Conservation (phyloP, 2,888 invertebrate species). For the Andrena bucephala region DNA sequence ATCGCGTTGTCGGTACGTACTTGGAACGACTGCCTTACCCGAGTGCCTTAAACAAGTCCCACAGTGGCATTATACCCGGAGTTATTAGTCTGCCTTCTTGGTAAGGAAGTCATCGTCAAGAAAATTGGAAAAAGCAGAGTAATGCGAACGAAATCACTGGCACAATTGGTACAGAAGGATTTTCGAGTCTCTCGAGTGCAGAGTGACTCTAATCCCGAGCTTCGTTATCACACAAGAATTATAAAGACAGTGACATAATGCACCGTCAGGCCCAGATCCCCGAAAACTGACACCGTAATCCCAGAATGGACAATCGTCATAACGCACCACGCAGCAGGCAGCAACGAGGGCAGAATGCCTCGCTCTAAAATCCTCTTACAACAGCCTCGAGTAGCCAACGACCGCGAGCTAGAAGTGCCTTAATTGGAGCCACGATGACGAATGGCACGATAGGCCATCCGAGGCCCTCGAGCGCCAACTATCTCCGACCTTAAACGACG, state of each 20-base stretch:
- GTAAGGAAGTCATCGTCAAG: neutral
- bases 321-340: neutral
- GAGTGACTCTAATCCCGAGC: no score
- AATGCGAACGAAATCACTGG: neutral
- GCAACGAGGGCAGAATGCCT: slow-evolving; percentile 5
- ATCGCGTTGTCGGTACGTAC: slow-evolving; percentile 2
- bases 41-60: no score
- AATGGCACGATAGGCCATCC: slow-evolving; percentile 40
- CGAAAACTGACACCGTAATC: slow-evolving; percentile 28
- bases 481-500: slow-evolving; percentile 44
- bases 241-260: neutral
- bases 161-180: no score
- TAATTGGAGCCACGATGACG: slow-evolving; percentile 65
- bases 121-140: neutral
- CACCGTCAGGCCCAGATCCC: neutral
- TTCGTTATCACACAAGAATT: no score
- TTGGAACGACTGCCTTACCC: neutral
- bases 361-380: slow-evolving; percentile 56
- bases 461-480: slow-evolving; percentile 36
- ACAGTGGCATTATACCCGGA: neutral
- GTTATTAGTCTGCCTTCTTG: slow-evolving; percentile 4
- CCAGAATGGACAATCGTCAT: slow-evolving; percentile 19
- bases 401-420: slow-evolving; percentile 46
- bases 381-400: slow-evolving; percentile 54
- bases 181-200: no score